Base-by-base conservation (phyloP, 2,888 invertebrate species). In the Agrotis clavis region DNA sequence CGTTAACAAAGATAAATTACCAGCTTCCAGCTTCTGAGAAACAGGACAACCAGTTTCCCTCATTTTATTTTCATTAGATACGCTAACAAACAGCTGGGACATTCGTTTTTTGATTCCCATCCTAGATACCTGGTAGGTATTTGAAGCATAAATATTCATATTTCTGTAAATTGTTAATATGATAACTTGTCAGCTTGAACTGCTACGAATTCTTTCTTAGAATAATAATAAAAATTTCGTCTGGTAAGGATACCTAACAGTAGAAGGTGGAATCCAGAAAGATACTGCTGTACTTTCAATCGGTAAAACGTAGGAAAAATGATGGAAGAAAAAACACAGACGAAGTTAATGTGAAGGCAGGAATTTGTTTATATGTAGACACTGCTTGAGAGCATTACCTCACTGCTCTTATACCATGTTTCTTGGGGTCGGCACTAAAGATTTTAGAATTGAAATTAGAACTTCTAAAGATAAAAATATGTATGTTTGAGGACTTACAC, bases 51-150 rank as follows among this genome's bases (percentile, higher is more conserved):
- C 63, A 41, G 80, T 77, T 67, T 54, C 19, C 67, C 30, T 63
- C 54, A 77, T 54, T 67, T 80, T 35, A n/a, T n/a, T n/a, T n/a
- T n/a, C n/a, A n/a, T n/a, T n/a, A 74, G 63, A 48, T 68, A 68
- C 53, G 14, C 53, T 19, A 59, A 19, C 57, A 56, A 63, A 62
- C 75, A 77, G 75, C 60, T 78, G 81, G 11, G 16, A 53, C 21
- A 62, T 65, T 57, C 25, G 60, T 81, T 78, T 77, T 78, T 61
- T 53, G 51, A 80, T 61, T 64, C 19, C 60, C n/a, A 25, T 64
- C 47, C 14, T 67, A 80, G 81, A 75, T 68, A 47, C 51, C 11
- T 41, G n/a, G n/a, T n/a, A n/a, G 68, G 64, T 47, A 74, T 56
- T 65, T 64, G 1, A 41, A 60, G 11, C 59, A 75, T 80, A 18